Evolutionary conservation across 30 jellyfish, hydroid and myxozoan genomes (phyloP).

Genomic region (Hydractinia symbiolongicarpus): DNA sequence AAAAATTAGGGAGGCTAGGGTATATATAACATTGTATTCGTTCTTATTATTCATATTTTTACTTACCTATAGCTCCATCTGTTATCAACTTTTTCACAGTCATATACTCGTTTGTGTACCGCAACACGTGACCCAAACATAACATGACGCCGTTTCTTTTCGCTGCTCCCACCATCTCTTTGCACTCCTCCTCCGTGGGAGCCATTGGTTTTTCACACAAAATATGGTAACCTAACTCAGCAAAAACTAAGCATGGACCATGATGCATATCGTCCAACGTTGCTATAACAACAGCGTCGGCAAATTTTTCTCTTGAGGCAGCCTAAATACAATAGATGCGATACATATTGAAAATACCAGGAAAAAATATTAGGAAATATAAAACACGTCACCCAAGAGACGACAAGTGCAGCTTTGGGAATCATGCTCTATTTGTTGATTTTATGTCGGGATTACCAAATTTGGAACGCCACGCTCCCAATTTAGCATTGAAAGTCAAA

Average conservation of each 20-base stretch:
- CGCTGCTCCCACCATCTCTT: slow-evolving; percentile 65
- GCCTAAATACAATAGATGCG: slow-evolving; percentile 28
- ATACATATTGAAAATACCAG: neutral
- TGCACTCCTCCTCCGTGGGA: slow-evolving; percentile 68
- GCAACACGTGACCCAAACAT: slow-evolving; percentile 76
- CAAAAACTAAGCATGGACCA: slow-evolving; percentile 77
- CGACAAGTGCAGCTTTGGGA: too few species aligned
- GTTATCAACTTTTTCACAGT: slow-evolving; percentile 64
- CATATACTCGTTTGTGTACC: slow-evolving; percentile 56
- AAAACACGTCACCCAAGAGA: too few species aligned
- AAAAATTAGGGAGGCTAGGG: neutral
- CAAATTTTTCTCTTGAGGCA: slow-evolving; percentile 56
- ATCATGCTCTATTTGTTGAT: too few species aligned
- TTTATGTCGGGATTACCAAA: too few species aligned
- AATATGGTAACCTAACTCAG: slow-evolving; percentile 69
- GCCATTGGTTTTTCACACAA: slow-evolving; percentile 90
- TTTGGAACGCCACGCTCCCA: too few species aligned
- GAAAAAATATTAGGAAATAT: neutral
- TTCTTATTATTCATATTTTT: neutral
- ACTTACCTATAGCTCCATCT: slow-evolving; percentile 75
- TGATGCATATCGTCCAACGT: slow-evolving; percentile 60
- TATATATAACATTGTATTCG: neutral
- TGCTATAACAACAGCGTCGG: slow-evolving; percentile 94
- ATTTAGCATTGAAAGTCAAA: too few species aligned
- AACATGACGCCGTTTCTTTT: slow-evolving; percentile 49